Evolutionary conservation across 2,888 invertebrate species (phyloP), one percentile per base, ranked within the genome.

Genomic region (Drosophila flavopinicola): DNA sequence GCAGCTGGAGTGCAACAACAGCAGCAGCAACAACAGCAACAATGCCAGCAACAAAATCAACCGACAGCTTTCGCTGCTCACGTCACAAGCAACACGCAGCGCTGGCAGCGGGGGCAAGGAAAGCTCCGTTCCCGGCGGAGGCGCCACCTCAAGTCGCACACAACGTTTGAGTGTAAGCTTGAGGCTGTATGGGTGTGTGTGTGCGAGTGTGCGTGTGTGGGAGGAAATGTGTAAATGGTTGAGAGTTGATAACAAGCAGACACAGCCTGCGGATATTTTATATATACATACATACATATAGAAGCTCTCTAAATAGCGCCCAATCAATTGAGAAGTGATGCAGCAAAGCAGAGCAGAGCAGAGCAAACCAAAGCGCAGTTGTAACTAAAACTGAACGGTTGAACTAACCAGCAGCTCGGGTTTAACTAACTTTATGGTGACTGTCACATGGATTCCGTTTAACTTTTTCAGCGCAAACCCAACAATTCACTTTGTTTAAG

Each of bases 141-240:
- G 79, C 54, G 66, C 66, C 45, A 66, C 70, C 57, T 56, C 77
- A 57, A 84, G 68, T 54, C 85, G 90, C 90, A 94, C 95, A 90
- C 94, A 94, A 88, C 95, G 94, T 94, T 94, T 94, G 91, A 94
- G 94, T 93, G 95, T 95, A 95, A 94, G 95, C 91, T 45, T 47
- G 58, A 52, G 58, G 45, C 45, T 6, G 35, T 29, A 37, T 20
- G 30, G 29, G 15, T 47, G 41, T 42, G 45, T 37, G 48, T 61
- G 35, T 10, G 23, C 39, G 57, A 37, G 38, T 47, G 37, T 20
- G 23, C 24, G 17, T 61, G 42, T 25, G 30, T 48, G 64, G 17
- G 17, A 29, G 29, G 30, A 44, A 13, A 9, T 6, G 20, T 20
- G 15, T 17, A 27, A n/a, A 42, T 42, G 15, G 10, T 27, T 77